Base-by-base conservation (phyloP, 2,113 vertebrate genomes). In the Orthonyx spaldingii region DNA sequence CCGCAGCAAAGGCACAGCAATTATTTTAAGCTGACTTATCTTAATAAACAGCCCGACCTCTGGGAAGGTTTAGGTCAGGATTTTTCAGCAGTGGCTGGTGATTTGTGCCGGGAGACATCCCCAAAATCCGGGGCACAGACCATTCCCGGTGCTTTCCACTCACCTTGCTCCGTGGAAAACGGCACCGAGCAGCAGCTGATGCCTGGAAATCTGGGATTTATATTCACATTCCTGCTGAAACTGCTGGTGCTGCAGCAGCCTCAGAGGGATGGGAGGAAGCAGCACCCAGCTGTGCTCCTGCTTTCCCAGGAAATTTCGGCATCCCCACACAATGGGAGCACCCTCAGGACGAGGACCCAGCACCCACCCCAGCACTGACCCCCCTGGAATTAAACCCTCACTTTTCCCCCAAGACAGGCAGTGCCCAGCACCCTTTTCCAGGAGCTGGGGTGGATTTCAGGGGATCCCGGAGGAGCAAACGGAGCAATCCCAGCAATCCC, bases 11-110 rank as follows among this genome's bases (percentile, higher is more conserved):
- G 47, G 84, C 80, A 21, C 70, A 71, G 91, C 39, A 65, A 94
- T 94, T 90, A 86, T 94, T 94, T 88, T 74, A 87, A 90, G 90
- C 86, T 92, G 95, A 88, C 59, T 96, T 89, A 60, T 85, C 90
- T 95, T 72, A 84, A 88, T 80, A 84, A 97, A 81, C 75, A 42
- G 63, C 7, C 1, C 53, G 95, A 94, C 90, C 94, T 53, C 56
- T 47, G 57, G 9, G 5, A 70, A 90, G 85, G 59, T 70, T 76
- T 28, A 32, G 94, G 89, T 42, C 92, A 74, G 80, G 79, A 49
- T 53, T 93, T 88, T 61, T 32, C 70, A 83, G 85, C 35, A 49
- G 41, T 7, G 53, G 50, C 83, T 23, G 65, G 12, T 18, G 76
- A 59, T 68, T 84, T 39, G 65, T 14, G 57, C 56, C 32, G 3